Conservation (phyloP, 1,140 invertebrate genomes). For the roundworm (Caenorhabditis elegans) region DNA sequence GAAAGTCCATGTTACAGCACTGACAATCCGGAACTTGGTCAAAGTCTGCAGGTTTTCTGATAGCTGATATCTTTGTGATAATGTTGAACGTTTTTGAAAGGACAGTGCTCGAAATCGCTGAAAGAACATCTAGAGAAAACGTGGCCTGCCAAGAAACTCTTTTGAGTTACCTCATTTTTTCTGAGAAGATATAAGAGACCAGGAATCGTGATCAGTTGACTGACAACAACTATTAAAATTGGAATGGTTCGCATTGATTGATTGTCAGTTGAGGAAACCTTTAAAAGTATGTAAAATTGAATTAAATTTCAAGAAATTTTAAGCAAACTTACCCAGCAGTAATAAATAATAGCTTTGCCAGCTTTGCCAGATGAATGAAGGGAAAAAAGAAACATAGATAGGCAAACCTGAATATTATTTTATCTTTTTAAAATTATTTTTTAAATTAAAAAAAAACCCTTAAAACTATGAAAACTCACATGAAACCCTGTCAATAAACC, state of each 20-base stretch:
- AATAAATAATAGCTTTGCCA: not conserved
- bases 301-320: too few relatives aligned
- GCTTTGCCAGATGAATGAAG: not conserved
- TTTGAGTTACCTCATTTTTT: not conserved
- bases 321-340: conserved; percentile 5
- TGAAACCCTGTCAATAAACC: not conserved
- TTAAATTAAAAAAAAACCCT: too few relatives aligned
- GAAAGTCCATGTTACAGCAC: not conserved
- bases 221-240: not conserved
- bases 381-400: not conserved
- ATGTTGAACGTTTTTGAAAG: not conserved
- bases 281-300: not conserved
- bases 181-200: not conserved
- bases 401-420: not conserved
- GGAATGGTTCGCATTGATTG: not conserved
- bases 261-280: not conserved
- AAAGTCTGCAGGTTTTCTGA: not conserved
- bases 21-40: not conserved
- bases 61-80: not conserved
- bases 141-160: not conserved
- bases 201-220: not conserved
- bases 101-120: not conserved
- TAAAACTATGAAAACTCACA: too few relatives aligned
- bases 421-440: too few relatives aligned
- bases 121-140: not conserved